phyloP scores from a whole-genome alignment of 2,888 invertebrate species.

The Nyleta sp. region DNA sequence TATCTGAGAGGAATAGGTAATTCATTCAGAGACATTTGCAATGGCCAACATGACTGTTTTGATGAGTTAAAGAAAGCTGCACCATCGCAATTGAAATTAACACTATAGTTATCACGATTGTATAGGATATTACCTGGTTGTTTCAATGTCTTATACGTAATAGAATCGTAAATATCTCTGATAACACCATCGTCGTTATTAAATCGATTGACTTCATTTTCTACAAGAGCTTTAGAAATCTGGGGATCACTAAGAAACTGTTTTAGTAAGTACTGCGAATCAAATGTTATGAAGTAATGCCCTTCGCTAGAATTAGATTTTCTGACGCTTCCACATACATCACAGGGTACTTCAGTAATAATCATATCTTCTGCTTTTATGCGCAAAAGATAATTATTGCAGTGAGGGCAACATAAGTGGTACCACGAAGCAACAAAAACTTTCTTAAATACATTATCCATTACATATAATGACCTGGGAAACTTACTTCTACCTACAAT shows the following conservation, averaged over 20 bases:
- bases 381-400: conserved; percentile 18
- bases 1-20: conserved; percentile 10
- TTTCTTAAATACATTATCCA: not conserved
- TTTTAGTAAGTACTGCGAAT: conserved; percentile 7
- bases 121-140: conserved; percentile 7
- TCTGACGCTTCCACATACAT: conserved; percentile 1
- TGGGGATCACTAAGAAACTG: conserved; percentile 1
- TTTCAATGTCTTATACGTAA: conserved; percentile 11
- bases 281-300: conserved; percentile 13
- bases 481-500: conserved; percentile 7
- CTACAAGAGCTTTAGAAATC: conserved; percentile 2
- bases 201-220: conserved; percentile 9
- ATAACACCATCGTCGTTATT: conserved; percentile 17
- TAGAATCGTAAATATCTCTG: conserved; percentile 20
- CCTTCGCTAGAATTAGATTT: conserved; percentile 11
- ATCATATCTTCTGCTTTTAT: conserved; percentile 2
- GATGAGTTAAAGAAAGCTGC: conserved; percentile 28
- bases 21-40: conserved; percentile 26
- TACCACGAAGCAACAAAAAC: conserved; percentile 20
- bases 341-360: not conserved
- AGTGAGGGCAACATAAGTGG: conserved; percentile 12
- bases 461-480: not conserved
- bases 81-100: conserved; percentile 29
- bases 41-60: conserved; percentile 30
- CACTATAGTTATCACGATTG: conserved; percentile 4